Percentiles rank a stretch among this genome's conserved stretches.
These are phyloP conservation scores for cattle (Bos taurus) DNA, from an alignment of 2,113 vertebrate genomes.

Conservation along the genomic window DNA sequence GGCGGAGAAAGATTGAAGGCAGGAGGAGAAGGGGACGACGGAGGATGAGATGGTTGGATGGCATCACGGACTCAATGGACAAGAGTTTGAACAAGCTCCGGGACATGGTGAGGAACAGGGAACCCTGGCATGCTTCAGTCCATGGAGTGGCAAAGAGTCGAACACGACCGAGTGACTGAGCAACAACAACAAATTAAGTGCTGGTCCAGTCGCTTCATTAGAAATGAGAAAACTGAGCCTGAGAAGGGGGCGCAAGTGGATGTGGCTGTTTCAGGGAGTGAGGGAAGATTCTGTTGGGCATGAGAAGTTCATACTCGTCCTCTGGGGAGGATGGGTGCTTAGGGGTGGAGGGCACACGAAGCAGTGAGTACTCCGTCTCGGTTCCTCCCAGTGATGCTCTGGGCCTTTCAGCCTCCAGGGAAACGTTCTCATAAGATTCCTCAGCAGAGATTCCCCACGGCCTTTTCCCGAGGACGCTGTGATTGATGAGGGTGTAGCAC, in stretches of 20 bases:
- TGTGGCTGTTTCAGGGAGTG: not conserved
- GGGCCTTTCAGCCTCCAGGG: not conserved
- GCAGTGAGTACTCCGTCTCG: conserved; percentile 59
- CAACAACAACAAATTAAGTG: not conserved
- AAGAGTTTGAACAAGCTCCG: not conserved
- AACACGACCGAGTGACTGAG: not conserved
- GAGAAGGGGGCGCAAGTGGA: not conserved
- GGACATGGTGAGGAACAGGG: not conserved
- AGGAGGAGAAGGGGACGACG: not conserved
- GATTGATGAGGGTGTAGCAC: conserved; percentile 62
- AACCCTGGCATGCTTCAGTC: not conserved
- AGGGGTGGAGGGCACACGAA: not conserved
- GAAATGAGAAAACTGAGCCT: not conserved
- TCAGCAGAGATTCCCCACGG: not conserved
- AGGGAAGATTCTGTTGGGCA: not conserved
- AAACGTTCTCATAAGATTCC: conserved; percentile 47
- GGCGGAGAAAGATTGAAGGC: not conserved
- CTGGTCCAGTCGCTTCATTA: not conserved
- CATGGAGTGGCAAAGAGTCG: not conserved
- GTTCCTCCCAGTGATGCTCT: not conserved
- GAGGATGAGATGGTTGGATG: not conserved
- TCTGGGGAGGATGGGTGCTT: not conserved
- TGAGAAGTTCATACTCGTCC: conserved; percentile 70
- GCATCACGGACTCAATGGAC: not conserved
- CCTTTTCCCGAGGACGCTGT: rapidly evolving